Conservation (phyloP, 1,140 invertebrate genomes). For the Papilio aristodemus region DNA sequence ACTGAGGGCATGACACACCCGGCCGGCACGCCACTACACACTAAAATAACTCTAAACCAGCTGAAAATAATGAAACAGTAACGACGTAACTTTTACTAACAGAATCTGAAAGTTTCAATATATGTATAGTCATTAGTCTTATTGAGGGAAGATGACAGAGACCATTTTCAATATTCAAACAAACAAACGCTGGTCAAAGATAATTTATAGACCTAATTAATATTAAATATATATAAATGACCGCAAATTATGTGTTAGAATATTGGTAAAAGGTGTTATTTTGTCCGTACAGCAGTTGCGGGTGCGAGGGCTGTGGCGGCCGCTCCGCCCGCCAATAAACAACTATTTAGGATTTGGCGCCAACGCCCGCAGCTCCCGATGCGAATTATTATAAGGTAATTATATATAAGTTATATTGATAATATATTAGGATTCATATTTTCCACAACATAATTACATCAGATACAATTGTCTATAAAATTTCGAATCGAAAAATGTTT, state of each 20-base stretch:
- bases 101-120: too few relatives aligned
- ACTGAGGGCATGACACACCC: conserved; percentile 28
- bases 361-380: neutral
- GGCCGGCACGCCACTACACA: neutral
- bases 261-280: conserved; percentile 2
- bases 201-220: neutral
- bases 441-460: too few relatives aligned
- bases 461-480: too few relatives aligned
- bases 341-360: conserved; percentile 12
- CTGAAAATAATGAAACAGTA: conserved; percentile 13
- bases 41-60: conserved; percentile 7
- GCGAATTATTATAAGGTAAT: neutral
- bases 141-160: too few relatives aligned
- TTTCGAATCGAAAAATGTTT: too few relatives aligned
- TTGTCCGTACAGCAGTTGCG: neutral
- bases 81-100: neutral
- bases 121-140: too few relatives aligned
- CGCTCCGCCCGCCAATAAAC: neutral
- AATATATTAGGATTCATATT: neutral
- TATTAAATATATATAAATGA: conserved; percentile 1
- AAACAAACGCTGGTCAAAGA: too few relatives aligned
- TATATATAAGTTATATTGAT: too few relatives aligned
- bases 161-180: too few relatives aligned
- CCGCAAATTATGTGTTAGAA: conserved; percentile 8
- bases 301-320: neutral